Conservation (phyloP, 2,888 invertebrate species). For the Diadromus collaris region DNA sequence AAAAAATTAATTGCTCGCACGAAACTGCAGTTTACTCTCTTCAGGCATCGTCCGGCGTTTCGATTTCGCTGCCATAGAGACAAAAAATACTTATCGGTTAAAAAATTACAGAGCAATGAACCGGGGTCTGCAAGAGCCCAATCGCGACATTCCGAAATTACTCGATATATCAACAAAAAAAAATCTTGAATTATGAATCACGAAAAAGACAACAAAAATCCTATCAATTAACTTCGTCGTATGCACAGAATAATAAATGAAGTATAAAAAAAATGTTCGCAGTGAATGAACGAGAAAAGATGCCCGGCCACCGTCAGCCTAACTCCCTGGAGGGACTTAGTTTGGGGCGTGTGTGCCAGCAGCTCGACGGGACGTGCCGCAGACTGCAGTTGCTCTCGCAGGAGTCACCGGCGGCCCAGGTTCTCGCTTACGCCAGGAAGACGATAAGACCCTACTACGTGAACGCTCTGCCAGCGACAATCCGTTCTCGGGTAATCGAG, state of each 20-base stretch:
- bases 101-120: too few species aligned
- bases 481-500: constrained; percentile 77
- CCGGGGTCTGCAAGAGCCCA: too few species aligned
- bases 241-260: not conserved
- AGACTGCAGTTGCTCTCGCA: constrained; percentile 78
- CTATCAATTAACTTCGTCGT: not conserved
- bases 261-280: constrained; percentile 44
- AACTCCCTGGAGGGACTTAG: constrained; percentile 77
- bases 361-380: constrained; percentile 78
- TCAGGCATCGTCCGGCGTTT: too few species aligned
- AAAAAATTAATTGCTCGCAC: too few species aligned
- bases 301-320: constrained; percentile 79
- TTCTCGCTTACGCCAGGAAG: constrained; percentile 75
- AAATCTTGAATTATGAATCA: not conserved
- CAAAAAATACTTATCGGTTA: too few species aligned
- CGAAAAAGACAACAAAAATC: not conserved
- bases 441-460: constrained; percentile 78
- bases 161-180: not conserved
- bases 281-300: constrained; percentile 74
- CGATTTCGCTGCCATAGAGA: too few species aligned
- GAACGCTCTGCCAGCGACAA: constrained; percentile 76
- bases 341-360: constrained; percentile 78
- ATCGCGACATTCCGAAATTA: too few species aligned
- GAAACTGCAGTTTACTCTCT: too few species aligned
- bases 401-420: constrained; percentile 76